phyloP scores from a whole-genome alignment of 2,797 vertebrate genomes.

The Aeoliscus strigatus region DNA sequence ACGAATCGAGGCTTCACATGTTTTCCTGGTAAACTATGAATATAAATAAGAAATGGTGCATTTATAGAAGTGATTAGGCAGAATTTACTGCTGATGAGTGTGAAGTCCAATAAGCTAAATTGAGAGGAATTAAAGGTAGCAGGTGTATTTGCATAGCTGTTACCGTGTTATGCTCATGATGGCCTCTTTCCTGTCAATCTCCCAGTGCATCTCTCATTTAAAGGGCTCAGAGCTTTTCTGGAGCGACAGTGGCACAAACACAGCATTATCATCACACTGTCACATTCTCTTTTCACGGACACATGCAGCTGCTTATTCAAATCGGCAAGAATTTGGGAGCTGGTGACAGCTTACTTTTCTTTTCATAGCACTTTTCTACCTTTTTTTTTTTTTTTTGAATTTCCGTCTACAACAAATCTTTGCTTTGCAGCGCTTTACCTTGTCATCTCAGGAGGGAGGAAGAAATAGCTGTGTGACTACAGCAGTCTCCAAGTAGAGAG shows the following conservation, averaged over 20 bases:
- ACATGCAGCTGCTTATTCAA: constrained; percentile 58
- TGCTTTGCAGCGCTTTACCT: constrained; percentile 56
- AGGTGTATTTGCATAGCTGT: constrained; percentile 30
- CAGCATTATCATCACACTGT: constrained; percentile 62
- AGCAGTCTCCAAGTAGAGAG: constrained; percentile 42
- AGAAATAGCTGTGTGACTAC: constrained; percentile 44
- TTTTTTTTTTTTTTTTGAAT: constrained; percentile 22
- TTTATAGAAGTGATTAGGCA: constrained; percentile 42
- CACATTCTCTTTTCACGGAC: constrained; percentile 43
- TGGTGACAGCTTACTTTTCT: constrained; percentile 62
- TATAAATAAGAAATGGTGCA: constrained; percentile 25
- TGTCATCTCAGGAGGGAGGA: constrained; percentile 44
- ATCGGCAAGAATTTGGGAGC: constrained; percentile 50
- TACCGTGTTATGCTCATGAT: constrained; percentile 30
- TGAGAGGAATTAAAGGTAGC: constrained; percentile 58
- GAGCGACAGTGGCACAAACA: constrained; percentile 66
- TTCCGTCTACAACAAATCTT: constrained; percentile 57
- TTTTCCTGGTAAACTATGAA: constrained; percentile 8
- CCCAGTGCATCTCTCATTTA: constrained; percentile 43
- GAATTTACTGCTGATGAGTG: constrained; percentile 38
- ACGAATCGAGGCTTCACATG: neutral
- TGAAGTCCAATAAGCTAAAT: constrained; percentile 46
- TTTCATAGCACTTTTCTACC: constrained; percentile 36
- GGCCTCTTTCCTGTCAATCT: constrained; percentile 55
- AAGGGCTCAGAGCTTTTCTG: constrained; percentile 41